Conservation (phyloP, 2,797 vertebrate genomes). For the Hippocampus kuda region DNA sequence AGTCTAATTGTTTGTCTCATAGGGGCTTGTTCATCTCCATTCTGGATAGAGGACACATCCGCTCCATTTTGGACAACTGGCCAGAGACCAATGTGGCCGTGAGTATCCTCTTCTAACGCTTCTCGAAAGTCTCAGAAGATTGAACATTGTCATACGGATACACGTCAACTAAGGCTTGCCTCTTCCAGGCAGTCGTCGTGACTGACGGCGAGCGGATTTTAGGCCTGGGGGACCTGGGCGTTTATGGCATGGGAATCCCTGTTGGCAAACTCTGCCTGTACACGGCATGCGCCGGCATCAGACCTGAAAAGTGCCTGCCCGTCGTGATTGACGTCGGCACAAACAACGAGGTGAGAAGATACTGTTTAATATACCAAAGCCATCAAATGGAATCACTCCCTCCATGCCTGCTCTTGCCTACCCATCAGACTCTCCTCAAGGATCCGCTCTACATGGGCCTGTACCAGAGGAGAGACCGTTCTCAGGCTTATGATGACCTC, state of each 20-base stretch:
- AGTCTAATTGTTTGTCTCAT: background rate
- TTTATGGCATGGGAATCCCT: slow-evolving; percentile 97
- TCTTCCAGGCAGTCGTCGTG: slow-evolving; percentile 84
- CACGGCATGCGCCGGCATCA: slow-evolving; percentile 90
- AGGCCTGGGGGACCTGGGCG: slow-evolving; percentile 91
- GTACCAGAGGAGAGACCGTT: slow-evolving; percentile 87
- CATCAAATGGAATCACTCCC: background rate
- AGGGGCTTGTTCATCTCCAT: slow-evolving; percentile 97
- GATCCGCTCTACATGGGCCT: slow-evolving; percentile 96
- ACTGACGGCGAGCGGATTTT: slow-evolving; percentile 95
- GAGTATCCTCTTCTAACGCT: slow-evolving; percentile 25
- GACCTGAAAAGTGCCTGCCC: slow-evolving; percentile 84
- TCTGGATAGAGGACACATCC: slow-evolving; percentile 86
- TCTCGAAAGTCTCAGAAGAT: background rate
- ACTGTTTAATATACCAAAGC: background rate
- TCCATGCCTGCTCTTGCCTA: slow-evolving; percentile 4
- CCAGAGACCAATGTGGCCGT: slow-evolving; percentile 90
- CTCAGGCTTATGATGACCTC: slow-evolving; percentile 85
- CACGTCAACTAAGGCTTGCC: background rate
- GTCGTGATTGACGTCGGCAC: slow-evolving; percentile 95
- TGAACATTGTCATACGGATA: background rate
- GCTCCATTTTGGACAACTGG: slow-evolving; percentile 95
- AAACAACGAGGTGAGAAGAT: slow-evolving; percentile 72
- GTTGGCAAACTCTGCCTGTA: slow-evolving; percentile 95
- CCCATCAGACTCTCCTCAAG: slow-evolving; percentile 74